Conservation (phyloP, 1,140 invertebrate genomes). For the Drosophila truncata region DNA sequence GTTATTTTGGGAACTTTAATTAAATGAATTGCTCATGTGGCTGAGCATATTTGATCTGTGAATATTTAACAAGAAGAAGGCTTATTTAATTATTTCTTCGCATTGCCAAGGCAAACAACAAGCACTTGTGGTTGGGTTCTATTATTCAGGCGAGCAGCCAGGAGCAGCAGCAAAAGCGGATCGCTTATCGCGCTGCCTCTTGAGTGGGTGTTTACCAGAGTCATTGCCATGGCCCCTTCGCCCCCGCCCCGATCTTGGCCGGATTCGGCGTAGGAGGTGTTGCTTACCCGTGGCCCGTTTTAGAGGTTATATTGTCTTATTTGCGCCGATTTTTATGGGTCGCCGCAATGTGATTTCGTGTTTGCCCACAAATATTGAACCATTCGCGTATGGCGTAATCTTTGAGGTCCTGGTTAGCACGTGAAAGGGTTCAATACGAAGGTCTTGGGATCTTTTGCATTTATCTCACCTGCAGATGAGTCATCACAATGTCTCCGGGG, state of each 20-base stretch:
- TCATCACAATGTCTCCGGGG: conserved; percentile 21
- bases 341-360: conserved; percentile 69
- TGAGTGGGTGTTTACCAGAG: conserved; percentile 38
- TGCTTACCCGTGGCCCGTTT: conserved; percentile 50
- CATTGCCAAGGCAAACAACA: conserved; percentile 62
- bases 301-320: conserved; percentile 71
- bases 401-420: conserved; percentile 43
- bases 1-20: conserved; percentile 67
- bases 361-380: conserved; percentile 68
- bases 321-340: conserved; percentile 74
- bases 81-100: conserved; percentile 75
- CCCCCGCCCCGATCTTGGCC: conserved; percentile 33
- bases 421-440: conserved; percentile 44
- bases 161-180: conserved; percentile 7
- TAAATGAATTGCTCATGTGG: conserved; percentile 58
- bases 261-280: conserved; percentile 62
- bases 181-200: conserved; percentile 10
- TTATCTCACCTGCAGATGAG: conserved; percentile 63
- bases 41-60: conserved; percentile 57
- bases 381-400: conserved; percentile 6
- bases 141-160: conserved; percentile 31
- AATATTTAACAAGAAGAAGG: conserved; percentile 71
- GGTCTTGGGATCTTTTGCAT: conserved; percentile 22
- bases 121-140: conserved; percentile 49
- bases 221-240: conserved; percentile 40